Evolutionary conservation across 2,888 invertebrate species (phyloP).

Genomic region (Chrysodeixis includens): DNA sequence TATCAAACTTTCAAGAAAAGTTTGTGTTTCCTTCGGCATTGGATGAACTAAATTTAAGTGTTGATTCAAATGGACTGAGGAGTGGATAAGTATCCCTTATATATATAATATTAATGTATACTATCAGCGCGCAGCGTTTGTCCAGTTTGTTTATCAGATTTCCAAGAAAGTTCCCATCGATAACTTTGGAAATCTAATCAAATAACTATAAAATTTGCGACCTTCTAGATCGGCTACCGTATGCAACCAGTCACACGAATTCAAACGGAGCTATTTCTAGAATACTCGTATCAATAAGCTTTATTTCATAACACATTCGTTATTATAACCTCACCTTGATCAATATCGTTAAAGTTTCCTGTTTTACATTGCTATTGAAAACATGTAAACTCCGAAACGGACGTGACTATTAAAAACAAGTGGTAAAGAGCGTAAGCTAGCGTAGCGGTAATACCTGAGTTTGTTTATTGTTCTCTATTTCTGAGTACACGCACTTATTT

Average conservation of each 20-base stretch:
- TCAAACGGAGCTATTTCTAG: constrained; percentile 37
- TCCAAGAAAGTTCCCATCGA: no score
- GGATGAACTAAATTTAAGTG: no score
- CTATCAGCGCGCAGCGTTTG: no score
- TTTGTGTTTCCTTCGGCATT: no score
- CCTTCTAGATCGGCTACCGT: constrained; percentile 21
- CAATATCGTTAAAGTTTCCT: constrained; percentile 44
- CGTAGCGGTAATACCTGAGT: constrained; percentile 37
- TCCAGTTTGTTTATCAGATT: no score
- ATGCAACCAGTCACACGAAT: constrained; percentile 23
- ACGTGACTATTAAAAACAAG: constrained; percentile 36
- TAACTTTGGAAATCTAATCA: no score
- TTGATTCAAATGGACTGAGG: no score
- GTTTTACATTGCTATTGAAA: constrained; percentile 41
- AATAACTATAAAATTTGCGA: no score
- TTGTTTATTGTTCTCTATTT: constrained; percentile 42
- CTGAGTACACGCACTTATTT: constrained; percentile 21
- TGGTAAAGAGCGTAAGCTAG: constrained; percentile 28
- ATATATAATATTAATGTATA: no score
- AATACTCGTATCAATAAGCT: constrained; percentile 29
- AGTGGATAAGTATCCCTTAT: no score
- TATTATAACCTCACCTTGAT: constrained; percentile 50
- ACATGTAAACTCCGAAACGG: constrained; percentile 37
- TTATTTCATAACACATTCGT: constrained; percentile 39
- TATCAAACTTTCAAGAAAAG: no score